Conservation (phyloP, 2,113 vertebrate genomes). For the Platycercus adscitus region DNA sequence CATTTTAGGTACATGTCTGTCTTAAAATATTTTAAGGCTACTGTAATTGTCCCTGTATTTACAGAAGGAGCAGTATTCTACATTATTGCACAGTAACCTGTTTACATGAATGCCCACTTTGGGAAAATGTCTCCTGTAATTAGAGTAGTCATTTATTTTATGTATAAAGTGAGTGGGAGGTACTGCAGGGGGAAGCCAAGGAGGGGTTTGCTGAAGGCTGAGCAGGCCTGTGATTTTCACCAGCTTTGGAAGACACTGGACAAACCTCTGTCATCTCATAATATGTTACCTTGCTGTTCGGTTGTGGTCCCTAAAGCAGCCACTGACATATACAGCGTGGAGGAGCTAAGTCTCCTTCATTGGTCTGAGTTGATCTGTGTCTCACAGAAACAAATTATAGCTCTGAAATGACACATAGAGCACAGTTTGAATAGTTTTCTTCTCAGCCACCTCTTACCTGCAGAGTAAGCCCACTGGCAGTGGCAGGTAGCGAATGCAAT, state of each 20-base stretch:
- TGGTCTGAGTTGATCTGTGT: not conserved
- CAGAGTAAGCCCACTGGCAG: not conserved
- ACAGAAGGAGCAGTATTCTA: not conserved
- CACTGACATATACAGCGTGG: accelerated
- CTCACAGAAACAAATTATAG: not conserved
- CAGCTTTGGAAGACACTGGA: not conserved
- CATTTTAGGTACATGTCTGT: not conserved
- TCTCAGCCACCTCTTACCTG: not conserved
- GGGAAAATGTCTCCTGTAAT: not conserved
- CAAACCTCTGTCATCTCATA: not conserved
- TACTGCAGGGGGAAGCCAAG: not conserved
- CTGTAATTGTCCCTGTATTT: not conserved
- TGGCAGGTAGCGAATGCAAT: accelerated
- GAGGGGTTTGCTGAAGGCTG: not conserved
- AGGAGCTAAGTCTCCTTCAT: not conserved
- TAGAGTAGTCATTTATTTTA: not conserved
- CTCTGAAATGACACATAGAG: not conserved
- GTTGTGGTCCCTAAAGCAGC: not conserved
- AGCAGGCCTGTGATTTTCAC: not conserved
- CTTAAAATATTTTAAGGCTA: not conserved
- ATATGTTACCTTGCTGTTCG: not conserved
- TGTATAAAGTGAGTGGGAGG: not conserved
- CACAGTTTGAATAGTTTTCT: not conserved
- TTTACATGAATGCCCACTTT: not conserved
- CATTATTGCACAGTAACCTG: not conserved